Conservation (phyloP, 2,797 vertebrate genomes). For the Ibycter americanus region DNA sequence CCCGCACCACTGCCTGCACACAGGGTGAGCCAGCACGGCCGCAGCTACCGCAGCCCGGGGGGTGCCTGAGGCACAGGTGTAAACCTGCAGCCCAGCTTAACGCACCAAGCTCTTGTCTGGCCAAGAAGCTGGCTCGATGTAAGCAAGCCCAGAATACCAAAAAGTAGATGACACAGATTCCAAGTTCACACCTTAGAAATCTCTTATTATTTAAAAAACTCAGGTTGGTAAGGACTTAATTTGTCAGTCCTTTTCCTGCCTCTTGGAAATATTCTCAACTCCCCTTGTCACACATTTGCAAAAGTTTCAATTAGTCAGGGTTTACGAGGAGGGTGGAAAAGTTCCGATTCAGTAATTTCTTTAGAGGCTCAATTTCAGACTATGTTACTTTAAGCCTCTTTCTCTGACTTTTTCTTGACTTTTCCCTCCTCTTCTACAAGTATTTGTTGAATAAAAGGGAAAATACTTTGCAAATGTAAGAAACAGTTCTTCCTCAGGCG, state of each 20-base stretch:
- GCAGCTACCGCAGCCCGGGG: accelerated
- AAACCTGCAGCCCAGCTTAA: neutral
- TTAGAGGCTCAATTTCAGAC: neutral
- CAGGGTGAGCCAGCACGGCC: accelerated
- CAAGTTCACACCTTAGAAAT: neutral
- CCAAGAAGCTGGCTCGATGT: neutral
- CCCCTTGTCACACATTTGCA: accelerated
- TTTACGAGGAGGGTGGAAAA: neutral
- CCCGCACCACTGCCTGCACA: no score
- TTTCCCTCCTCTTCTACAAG: neutral
- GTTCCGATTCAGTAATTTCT: neutral
- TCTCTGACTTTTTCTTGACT: neutral
- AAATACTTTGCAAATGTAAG: neutral
- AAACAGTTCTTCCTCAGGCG: neutral
- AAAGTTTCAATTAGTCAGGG: neutral
- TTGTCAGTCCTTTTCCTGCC: neutral
- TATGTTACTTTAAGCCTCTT: neutral
- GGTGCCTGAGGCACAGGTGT: accelerated
- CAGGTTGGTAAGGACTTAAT: neutral
- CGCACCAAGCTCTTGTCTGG: accelerated
- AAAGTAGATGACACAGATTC: neutral
- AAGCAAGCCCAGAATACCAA: neutral
- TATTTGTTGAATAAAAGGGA: neutral
- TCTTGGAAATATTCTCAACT: neutral
- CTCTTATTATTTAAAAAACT: neutral